Evolutionary conservation across 2,888 invertebrate genomes (phyloP).

Genomic region (Eustalomyia histrio): DNA sequence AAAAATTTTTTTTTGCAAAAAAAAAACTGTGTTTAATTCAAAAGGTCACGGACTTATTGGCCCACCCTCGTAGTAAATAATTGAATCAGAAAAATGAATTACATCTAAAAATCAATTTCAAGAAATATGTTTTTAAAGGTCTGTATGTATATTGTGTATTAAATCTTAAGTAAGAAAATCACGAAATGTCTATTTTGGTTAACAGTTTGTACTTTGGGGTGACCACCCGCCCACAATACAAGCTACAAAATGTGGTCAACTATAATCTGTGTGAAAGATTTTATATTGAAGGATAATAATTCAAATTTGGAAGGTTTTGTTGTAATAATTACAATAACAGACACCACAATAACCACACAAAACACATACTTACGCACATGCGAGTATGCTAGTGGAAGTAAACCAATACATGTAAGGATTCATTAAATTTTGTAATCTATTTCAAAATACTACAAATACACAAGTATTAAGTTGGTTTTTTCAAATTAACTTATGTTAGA

Average conservation of each 20-base stretch:
- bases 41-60: too few relatives aligned
- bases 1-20: too few relatives aligned
- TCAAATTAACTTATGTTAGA: too few relatives aligned
- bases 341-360: background rate
- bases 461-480: constrained; percentile 3
- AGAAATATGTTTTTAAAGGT: too few relatives aligned
- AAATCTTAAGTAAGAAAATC: background rate
- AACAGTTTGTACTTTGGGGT: constrained; percentile 1
- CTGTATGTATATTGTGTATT: too few relatives aligned
- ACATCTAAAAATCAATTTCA: too few relatives aligned
- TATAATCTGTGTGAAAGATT: constrained; percentile 15
- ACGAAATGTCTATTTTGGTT: background rate
- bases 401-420: constrained; percentile 45
- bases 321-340: constrained; percentile 5
- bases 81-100: too few relatives aligned
- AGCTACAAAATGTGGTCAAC: constrained; percentile 10
- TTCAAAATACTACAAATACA: constrained; percentile 24
- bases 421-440: constrained; percentile 54
- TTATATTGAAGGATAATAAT: constrained; percentile 41
- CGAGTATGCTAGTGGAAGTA: background rate
- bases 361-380: background rate
- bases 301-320: constrained; percentile 28
- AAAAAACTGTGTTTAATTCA: too few relatives aligned
- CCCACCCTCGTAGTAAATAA: too few relatives aligned
- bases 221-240: background rate